Evolutionary conservation across 2,888 invertebrate genomes (phyloP).

Genomic region (Orchestes rusci): DNA sequence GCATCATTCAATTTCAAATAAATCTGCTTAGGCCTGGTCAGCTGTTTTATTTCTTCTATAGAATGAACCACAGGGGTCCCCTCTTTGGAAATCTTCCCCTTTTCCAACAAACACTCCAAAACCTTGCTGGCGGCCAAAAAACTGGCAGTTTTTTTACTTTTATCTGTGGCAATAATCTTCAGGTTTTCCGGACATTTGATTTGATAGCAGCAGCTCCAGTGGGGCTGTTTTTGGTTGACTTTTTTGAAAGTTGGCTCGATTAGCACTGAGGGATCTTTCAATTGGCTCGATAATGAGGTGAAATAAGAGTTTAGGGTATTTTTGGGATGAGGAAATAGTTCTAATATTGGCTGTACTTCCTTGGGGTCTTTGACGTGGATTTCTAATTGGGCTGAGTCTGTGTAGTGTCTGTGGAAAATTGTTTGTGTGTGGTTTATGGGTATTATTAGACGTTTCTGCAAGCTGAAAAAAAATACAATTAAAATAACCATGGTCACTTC

Average conservation of each 20-base stretch:
- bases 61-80: constrained; percentile 45
- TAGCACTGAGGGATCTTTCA: constrained; percentile 36
- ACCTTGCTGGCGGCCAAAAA: constrained; percentile 48
- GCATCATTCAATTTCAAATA: constrained; percentile 23
- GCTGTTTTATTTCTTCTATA: constrained; percentile 13
- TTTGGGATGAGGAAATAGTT: constrained; percentile 46
- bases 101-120: constrained; percentile 46
- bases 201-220: constrained; percentile 50
- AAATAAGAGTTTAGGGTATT: constrained; percentile 47
- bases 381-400: too few relatives aligned
- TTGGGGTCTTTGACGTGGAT: too few relatives aligned
- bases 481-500: too few relatives aligned
- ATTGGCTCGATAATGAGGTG: constrained; percentile 43
- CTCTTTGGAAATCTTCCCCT: constrained; percentile 45
- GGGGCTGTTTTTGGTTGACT: constrained; percentile 42
- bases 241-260: constrained; percentile 41
- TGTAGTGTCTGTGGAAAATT: too few relatives aligned
- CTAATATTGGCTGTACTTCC: constrained; percentile 29
- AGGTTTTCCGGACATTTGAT: constrained; percentile 53
- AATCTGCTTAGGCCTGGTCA: constrained; percentile 9
- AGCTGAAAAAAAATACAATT: too few relatives aligned
- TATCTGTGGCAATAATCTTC: constrained; percentile 48
- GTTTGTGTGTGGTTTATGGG: too few relatives aligned
- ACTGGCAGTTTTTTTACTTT: constrained; percentile 50
- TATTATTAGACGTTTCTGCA: too few relatives aligned